Evolutionary conservation across 2,888 invertebrate species (phyloP).

Genomic region (Dusona sp.): DNA sequence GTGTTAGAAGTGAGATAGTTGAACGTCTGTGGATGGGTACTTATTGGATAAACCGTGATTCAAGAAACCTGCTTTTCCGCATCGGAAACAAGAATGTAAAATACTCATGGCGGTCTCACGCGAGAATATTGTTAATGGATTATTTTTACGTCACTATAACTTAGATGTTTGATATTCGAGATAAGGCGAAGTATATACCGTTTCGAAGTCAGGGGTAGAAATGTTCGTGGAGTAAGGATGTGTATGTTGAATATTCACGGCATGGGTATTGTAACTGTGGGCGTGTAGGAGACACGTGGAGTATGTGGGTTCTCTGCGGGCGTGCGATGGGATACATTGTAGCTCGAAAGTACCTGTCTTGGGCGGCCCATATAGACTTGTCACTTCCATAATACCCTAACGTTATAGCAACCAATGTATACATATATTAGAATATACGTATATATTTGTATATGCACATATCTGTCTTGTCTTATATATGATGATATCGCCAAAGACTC

Average conservation of each 20-base stretch:
- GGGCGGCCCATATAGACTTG: slow-evolving; percentile 43
- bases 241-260: not conserved
- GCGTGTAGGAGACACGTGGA: slow-evolving; percentile 24
- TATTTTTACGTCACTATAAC: not conserved
- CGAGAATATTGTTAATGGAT: too few relatives aligned
- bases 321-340: slow-evolving; percentile 28
- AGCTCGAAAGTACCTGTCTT: slow-evolving; percentile 43
- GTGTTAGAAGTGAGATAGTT: not conserved
- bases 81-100: not conserved
- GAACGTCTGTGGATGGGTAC: not conserved
- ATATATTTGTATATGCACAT: not conserved
- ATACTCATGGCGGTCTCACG: not conserved
- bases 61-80: not conserved
- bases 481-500: slow-evolving; percentile 20
- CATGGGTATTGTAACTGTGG: slow-evolving; percentile 2
- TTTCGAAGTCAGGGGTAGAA: not conserved
- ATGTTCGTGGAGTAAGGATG: not conserved
- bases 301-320: slow-evolving; percentile 24
- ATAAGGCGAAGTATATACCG: not conserved
- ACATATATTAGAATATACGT: not conserved
- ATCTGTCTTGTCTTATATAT: slow-evolving; percentile 35
- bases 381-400: slow-evolving; percentile 54
- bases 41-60: not conserved
- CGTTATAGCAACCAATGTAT: slow-evolving; percentile 12
- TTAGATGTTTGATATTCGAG: not conserved